Percentiles rank a stretch among this genome's conserved stretches.
phyloP scores from a whole-genome alignment of 2,797 vertebrate species.

The Protonibea diacanthus region DNA sequence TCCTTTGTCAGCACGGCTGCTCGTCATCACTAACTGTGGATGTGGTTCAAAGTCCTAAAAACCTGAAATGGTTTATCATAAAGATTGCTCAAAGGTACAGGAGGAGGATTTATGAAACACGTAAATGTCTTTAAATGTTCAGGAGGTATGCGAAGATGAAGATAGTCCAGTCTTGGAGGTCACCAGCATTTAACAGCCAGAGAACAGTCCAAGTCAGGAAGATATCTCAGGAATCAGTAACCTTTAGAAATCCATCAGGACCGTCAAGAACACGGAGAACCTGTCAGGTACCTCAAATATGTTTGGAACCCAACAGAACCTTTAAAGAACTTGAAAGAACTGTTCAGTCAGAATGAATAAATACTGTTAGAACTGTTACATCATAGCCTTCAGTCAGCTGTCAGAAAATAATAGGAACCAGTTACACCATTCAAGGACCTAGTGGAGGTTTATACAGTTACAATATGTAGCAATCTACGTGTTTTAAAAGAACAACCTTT shows the following conservation, averaged over 20 bases:
- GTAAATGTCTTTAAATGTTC: background rate
- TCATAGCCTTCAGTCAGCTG: no score
- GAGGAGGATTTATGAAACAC: background rate
- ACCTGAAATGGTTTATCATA: background rate
- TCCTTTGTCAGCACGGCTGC: background rate
- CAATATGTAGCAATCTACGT: background rate
- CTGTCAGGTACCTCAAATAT: background rate
- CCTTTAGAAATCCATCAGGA: background rate
- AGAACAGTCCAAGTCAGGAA: slow-evolving; percentile 2
- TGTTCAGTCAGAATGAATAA: no score
- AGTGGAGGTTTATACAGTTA: background rate
- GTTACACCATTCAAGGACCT: background rate
- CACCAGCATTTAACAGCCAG: slow-evolving; percentile 4
- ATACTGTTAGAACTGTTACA: background rate
- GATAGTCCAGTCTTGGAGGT: background rate
- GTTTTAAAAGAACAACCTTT: background rate
- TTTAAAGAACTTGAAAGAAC: no score
- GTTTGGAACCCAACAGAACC: background rate
- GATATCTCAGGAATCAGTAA: background rate
- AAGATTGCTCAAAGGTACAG: background rate
- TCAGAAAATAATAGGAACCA: background rate
- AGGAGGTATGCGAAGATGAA: slow-evolving; percentile 3
- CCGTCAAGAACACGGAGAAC: background rate
- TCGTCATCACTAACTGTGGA: background rate
- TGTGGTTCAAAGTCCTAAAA: slow-evolving; percentile 14